Evolutionary conservation across 2,888 invertebrate genomes (phyloP).

Genomic region (Imbricaverruca yamaguchii): DNA sequence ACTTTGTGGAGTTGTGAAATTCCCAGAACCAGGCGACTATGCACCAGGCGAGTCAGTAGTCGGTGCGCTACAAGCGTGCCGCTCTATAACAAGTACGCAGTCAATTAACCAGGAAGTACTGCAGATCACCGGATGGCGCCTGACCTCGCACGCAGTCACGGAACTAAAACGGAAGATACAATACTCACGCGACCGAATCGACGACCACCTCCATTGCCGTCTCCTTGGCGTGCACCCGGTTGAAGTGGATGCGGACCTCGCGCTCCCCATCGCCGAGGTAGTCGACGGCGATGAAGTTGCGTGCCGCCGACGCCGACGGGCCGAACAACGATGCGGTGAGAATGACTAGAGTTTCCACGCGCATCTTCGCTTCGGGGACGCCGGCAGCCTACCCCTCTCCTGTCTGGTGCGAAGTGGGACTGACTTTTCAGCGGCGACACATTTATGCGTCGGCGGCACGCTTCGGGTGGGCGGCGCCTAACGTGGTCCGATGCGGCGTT

Average conservation of each 20-base stretch:
- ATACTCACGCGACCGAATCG: slow-evolving; percentile 29
- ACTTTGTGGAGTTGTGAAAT: not conserved
- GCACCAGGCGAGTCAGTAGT: not conserved
- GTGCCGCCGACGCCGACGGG: not conserved
- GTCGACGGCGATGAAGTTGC: slow-evolving; percentile 58
- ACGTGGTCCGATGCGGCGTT: not conserved
- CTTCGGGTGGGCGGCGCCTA: not conserved
- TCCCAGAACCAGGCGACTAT: not conserved
- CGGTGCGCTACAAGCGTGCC: too few relatives aligned
- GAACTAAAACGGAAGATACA: not conserved
- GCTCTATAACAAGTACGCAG: too few relatives aligned
- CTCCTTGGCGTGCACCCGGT: slow-evolving; percentile 59
- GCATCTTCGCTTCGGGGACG: not conserved
- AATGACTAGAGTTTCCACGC: not conserved
- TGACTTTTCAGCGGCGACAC: not conserved
- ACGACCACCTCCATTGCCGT: slow-evolving; percentile 46
- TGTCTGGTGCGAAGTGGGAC: not conserved
- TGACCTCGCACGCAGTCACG: too few relatives aligned
- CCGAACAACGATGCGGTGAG: not conserved
- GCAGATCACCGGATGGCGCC: too few relatives aligned
- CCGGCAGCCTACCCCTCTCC: not conserved
- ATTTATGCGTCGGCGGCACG: not conserved
- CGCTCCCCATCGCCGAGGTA: slow-evolving; percentile 60
- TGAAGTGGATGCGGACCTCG: slow-evolving; percentile 56
- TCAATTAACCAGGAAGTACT: too few relatives aligned